Evolutionary conservation across 2,113 vertebrate genomes (phyloP), one percentile per base, ranked within the genome.

Genomic region (Glaucidium brasilianum): DNA sequence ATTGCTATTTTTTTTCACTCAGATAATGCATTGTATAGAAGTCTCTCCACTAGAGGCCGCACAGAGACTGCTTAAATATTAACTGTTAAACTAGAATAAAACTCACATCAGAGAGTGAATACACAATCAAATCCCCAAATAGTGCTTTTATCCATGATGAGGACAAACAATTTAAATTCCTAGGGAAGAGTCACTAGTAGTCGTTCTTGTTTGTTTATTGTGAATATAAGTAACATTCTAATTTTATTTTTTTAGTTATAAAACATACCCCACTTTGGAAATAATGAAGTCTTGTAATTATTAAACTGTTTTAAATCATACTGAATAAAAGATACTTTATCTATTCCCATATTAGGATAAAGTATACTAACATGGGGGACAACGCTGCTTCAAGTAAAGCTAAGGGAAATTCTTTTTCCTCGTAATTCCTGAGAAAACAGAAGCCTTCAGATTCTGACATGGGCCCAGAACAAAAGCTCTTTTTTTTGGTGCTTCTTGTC

Each of bases 1-100:
- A 43, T 50, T 32, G 3, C 10, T 16, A 17, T 4, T 25, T 64
- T 82, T 82, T 60, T 29, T 34, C 7, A 39, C 3, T 14, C 7
- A 73, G 62, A 39, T 39, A 32, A 25, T 63, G 10, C 2, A 75
- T 68, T 60, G 15, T 21, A 11, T 8, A 62, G 15, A 88, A 15
- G 7, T 37, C 12, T 73, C 4, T 85, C 92, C 92, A 90, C 82
- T 86, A 97, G 88, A 15, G 90, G 90, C 50, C 37, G n/a, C 88
- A 88, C 55, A 62, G 41, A 88, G 78, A 93, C 85, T 49, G 37
- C 5, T 53, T 79, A 80, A 90, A 32, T 76, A 19, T 19, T 58
- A 21, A 15, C 12, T 7, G 4, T 27, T 19, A 68, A 87, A 34
- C 12, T 11, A 26, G 10, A 63, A 2, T 12, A 30, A 79, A 55